phyloP scores from a whole-genome alignment of 2,797 vertebrate species.

The Malurus splendens region DNA sequence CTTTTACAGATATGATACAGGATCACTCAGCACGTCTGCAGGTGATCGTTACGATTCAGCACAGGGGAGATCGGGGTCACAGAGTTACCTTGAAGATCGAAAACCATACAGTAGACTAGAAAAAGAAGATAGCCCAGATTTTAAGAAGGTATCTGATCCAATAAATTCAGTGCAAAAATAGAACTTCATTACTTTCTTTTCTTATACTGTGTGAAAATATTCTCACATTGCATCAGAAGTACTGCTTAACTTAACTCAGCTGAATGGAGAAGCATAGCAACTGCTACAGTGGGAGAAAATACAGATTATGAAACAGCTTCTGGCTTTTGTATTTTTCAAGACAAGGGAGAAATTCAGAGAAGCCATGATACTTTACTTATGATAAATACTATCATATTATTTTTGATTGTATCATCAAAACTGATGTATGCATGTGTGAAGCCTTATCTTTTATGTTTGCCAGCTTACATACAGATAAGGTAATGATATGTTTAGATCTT shows the following conservation, averaged over 20 bases:
- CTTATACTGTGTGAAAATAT: neutral
- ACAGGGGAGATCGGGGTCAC: slow-evolving; percentile 71
- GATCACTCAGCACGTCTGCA: slow-evolving; percentile 67
- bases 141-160: slow-evolving; percentile 86
- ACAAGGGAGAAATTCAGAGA: neutral
- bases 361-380: neutral
- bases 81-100: slow-evolving; percentile 82
- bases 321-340: neutral
- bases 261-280: neutral
- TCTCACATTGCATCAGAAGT: neutral
- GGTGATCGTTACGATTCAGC: slow-evolving; percentile 82
- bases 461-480: neutral
- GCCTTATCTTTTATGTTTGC: neutral
- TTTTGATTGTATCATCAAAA: neutral
- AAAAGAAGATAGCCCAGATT: slow-evolving; percentile 89
- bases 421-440: neutral
- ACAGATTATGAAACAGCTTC: neutral
- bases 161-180: neutral
- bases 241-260: neutral
- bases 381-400: neutral
- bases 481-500: neutral
- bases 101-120: slow-evolving; percentile 86
- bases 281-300: neutral
- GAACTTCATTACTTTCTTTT: neutral
- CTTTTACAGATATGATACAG: slow-evolving; percentile 75